These are phyloP conservation scores for Apaloderma vittatum DNA, from an alignment of 2,113 vertebrate genomes.

Conservation along the genomic window DNA sequence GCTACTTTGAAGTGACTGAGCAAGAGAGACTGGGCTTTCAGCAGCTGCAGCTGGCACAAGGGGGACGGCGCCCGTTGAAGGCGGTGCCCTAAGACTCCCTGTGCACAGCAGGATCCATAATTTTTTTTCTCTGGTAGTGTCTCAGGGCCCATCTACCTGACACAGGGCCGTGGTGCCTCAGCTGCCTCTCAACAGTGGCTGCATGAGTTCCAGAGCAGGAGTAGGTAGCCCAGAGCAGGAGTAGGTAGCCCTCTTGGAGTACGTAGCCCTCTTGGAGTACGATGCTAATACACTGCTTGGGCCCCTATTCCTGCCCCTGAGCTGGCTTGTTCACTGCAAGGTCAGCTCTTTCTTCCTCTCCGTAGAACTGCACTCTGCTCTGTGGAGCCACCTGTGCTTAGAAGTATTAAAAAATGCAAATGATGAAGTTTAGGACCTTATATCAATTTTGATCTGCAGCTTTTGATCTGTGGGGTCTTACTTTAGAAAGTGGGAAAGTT, in stretches of 20 bases:
- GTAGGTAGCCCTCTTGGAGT: not conserved
- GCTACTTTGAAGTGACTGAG: conserved; percentile 17
- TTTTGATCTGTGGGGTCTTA: not conserved
- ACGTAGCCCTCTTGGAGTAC: not conserved
- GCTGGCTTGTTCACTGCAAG: not conserved
- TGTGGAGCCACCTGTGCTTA: not conserved
- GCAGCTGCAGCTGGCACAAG: not conserved
- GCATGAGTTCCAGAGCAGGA: not conserved
- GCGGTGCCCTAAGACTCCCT: not conserved
- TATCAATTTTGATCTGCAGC: not conserved
- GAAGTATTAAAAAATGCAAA: not conserved
- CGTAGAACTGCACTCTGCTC: not conserved
- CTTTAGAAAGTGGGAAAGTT: not conserved
- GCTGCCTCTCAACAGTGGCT: not conserved
- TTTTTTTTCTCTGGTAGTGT: not conserved
- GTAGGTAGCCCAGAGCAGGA: too few relatives aligned
- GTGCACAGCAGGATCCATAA: not conserved
- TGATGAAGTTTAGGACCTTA: not conserved
- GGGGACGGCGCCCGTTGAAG: not conserved
- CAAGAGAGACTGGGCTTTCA: not conserved
- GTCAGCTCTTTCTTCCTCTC: not conserved
- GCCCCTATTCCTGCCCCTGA: not conserved
- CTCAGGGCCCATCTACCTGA: not conserved
- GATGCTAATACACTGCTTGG: not conserved
- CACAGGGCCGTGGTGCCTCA: rapidly evolving